phyloP scores from a whole-genome alignment of 2,888 invertebrate species.

The Trichacis sp. region DNA sequence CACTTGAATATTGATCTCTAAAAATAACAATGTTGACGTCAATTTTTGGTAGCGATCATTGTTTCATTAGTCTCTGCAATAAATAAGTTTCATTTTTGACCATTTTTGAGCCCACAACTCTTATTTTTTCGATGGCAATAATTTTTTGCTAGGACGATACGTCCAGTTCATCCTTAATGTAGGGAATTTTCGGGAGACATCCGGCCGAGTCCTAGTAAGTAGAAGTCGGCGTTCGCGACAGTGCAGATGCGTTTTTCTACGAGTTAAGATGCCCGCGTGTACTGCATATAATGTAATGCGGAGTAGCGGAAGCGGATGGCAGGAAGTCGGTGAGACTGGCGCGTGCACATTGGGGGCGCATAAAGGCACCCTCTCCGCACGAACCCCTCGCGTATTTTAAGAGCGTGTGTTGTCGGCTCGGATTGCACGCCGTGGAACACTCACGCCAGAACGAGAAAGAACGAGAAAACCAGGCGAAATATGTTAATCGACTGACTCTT shows the following conservation, averaged over 20 bases:
- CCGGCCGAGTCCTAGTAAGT: slow-evolving; percentile 45
- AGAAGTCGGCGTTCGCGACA: slow-evolving; percentile 17
- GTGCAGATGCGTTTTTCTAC: slow-evolving; percentile 50
- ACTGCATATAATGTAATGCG: slow-evolving; percentile 53
- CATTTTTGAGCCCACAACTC: no score
- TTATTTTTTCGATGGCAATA: no score
- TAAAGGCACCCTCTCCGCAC: slow-evolving; percentile 49
- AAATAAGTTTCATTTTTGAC: no score
- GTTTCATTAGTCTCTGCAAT: no score
- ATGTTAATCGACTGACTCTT: slow-evolving; percentile 3
- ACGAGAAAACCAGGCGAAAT: slow-evolving; percentile 5
- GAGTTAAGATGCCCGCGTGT: slow-evolving; percentile 20
- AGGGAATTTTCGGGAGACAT: no score
- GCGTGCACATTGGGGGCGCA: slow-evolving; percentile 57
- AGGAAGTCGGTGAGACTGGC: slow-evolving; percentile 67
- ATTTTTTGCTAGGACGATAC: no score
- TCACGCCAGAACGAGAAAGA: slow-evolving; percentile 14
- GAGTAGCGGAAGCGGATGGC: slow-evolving; percentile 66
- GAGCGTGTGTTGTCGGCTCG: slow-evolving; percentile 58
- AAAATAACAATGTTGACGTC: no score
- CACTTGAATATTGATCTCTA: no score
- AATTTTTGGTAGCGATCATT: no score
- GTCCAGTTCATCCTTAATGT: no score
- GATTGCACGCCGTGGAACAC: slow-evolving; percentile 52
- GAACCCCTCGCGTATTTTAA: slow-evolving; percentile 51